Percentiles rank a stretch among this genome's conserved stretches.
These are phyloP conservation scores for Myoxocephalus aenaeus DNA, from an alignment of 2,797 vertebrate species.

Conservation along the genomic window DNA sequence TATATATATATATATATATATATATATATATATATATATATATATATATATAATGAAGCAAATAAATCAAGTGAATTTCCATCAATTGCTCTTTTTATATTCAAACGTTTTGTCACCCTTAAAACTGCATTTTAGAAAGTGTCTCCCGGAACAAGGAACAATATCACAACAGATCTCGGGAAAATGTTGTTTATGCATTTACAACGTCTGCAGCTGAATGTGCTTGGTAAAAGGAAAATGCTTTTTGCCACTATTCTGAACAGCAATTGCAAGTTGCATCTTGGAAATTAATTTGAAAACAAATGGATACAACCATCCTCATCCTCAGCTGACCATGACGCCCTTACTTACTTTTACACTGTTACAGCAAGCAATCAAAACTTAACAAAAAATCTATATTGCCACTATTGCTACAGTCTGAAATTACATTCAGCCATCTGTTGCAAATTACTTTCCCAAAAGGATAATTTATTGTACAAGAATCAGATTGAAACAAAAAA, in stretches of 20 bases:
- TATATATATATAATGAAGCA: constrained; percentile 1
- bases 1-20: no score
- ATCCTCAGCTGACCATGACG: neutral
- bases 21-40: no score
- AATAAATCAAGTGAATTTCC: constrained; percentile 5
- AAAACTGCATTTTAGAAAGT: neutral
- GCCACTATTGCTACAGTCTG: constrained; percentile 19
- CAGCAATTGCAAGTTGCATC: neutral
- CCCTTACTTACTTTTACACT: neutral
- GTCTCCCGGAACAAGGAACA: neutral
- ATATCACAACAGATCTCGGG: neutral
- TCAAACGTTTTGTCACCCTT: neutral
- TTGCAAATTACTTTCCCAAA: constrained; percentile 59
- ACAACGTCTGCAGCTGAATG: neutral
- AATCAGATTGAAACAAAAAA: neutral
- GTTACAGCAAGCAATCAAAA: constrained; percentile 12
- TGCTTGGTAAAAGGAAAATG: neutral
- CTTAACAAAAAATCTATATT: constrained; percentile 32
- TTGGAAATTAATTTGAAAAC: constrained; percentile 15
- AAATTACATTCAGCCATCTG: constrained; percentile 63
- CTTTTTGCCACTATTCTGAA: no score
- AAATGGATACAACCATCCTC: neutral
- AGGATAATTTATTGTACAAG: constrained; percentile 49
- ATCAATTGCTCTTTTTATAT: neutral
- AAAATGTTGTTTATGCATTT: neutral